These are phyloP conservation scores for Lamellibrachia satsuma DNA, from an alignment of 2,888 invertebrate genomes.

Conservation along the genomic window DNA sequence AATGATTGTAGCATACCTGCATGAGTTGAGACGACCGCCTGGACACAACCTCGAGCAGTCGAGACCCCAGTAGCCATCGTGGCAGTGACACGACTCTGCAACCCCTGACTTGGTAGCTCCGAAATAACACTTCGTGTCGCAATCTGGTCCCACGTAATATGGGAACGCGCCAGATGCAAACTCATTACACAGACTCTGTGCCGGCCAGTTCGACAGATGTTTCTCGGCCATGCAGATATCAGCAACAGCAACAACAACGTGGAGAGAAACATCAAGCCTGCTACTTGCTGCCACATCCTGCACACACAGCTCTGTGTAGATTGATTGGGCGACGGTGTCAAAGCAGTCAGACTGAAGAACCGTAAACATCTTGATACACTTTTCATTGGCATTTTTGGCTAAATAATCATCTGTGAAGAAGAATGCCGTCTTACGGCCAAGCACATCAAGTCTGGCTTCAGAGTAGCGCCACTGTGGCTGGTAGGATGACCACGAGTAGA, in stretches of 20 bases:
- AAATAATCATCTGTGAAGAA: background rate
- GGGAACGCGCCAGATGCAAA: constrained; percentile 41
- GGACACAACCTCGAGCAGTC: constrained; percentile 44
- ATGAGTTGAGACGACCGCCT: constrained; percentile 44
- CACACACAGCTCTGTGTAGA: background rate
- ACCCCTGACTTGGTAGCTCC: background rate
- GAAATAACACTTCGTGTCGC: constrained; percentile 39
- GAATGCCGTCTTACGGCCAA: background rate
- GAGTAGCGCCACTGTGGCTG: constrained; percentile 38
- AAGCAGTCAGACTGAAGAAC: background rate
- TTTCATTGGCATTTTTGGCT: constrained; percentile 24
- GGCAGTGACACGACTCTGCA: constrained; percentile 40
- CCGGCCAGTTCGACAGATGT: constrained; percentile 40
- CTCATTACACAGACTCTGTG: constrained; percentile 39
- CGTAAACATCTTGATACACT: background rate
- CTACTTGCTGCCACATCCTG: constrained; percentile 38
- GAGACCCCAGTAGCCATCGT: constrained; percentile 46
- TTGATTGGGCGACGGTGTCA: background rate
- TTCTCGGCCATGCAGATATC: constrained; percentile 39
- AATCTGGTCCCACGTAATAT: constrained; percentile 39
- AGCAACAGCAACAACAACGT: constrained; percentile 34
- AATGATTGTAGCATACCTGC: constrained; percentile 30
- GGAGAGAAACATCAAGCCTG: constrained; percentile 34
- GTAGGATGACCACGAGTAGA: constrained; percentile 27
- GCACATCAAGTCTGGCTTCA: constrained; percentile 21